phyloP scores from a whole-genome alignment of 2,113 vertebrate species.

The Symphodus melops region DNA sequence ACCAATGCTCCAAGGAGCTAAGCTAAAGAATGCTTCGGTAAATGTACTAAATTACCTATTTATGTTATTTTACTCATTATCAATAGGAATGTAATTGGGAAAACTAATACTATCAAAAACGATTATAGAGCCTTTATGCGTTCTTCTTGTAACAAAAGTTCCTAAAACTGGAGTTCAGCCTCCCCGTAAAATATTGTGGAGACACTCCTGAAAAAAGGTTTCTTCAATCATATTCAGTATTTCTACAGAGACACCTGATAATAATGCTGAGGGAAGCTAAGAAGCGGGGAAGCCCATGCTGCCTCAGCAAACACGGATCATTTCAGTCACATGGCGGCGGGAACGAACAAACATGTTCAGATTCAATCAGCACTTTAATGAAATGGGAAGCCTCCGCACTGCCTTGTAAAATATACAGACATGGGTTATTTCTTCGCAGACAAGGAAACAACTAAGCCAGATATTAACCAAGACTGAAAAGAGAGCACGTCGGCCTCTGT shows the following conservation, averaged over 20 bases:
- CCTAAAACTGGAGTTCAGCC: neutral
- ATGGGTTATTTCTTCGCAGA: conserved; percentile 36
- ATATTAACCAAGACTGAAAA: conserved; percentile 51
- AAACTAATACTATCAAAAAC: too few relatives aligned
- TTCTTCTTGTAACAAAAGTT: neutral
- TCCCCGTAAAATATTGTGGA: neutral
- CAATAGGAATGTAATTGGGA: too few relatives aligned
- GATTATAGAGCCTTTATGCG: too few relatives aligned
- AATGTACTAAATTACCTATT: too few relatives aligned
- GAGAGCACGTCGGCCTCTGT: conserved; percentile 63
- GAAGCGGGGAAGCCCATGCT: conserved; percentile 8
- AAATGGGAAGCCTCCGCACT: conserved; percentile 27
- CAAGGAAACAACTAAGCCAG: conserved; percentile 38
- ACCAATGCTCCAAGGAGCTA: too few relatives aligned
- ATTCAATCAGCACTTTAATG: conserved; percentile 55
- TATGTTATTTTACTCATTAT: too few relatives aligned
- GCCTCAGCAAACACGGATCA: conserved; percentile 62
- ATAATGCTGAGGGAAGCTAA: conserved; percentile 4
- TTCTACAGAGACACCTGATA: conserved; percentile 3
- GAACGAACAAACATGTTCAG: conserved; percentile 42
- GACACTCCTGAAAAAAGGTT: neutral
- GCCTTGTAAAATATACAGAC: conserved; percentile 29
- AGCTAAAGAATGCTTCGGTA: too few relatives aligned
- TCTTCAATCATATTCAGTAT: neutral
- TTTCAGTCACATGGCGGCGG: conserved; percentile 55